Evolutionary conservation across 1,140 invertebrate species (phyloP).

Genomic region (Papilio glaucus): DNA sequence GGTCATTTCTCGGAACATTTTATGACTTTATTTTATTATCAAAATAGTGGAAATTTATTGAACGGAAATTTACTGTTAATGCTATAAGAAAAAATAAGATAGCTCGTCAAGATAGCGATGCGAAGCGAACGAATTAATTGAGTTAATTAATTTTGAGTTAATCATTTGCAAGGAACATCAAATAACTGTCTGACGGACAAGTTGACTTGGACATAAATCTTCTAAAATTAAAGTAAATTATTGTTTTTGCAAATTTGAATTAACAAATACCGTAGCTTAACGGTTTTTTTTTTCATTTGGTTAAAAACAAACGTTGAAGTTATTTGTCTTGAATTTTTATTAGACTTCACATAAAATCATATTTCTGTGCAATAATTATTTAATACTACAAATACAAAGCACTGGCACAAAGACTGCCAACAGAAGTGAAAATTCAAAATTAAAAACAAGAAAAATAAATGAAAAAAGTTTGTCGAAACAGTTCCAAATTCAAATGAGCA

Average conservation of each 20-base stretch:
- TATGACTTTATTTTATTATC: conserved; percentile 23
- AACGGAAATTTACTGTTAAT: conserved; percentile 18
- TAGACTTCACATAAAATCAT: too few relatives aligned
- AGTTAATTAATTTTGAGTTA: conserved; percentile 10
- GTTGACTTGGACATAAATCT: neutral
- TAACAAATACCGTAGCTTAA: neutral
- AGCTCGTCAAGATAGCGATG: neutral
- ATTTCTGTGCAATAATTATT: too few relatives aligned
- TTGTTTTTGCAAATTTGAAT: neutral
- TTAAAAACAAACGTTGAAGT: too few relatives aligned
- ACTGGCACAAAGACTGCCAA: too few relatives aligned
- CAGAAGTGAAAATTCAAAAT: too few relatives aligned
- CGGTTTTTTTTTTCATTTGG: too few relatives aligned
- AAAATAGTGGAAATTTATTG: conserved; percentile 21
- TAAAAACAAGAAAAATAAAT: too few relatives aligned
- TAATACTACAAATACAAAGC: too few relatives aligned
- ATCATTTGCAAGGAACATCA: conserved; percentile 4
- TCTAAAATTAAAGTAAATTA: neutral
- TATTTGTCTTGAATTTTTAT: too few relatives aligned
- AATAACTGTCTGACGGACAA: neutral
- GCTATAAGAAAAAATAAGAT: conserved; percentile 13
- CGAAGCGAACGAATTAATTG: neutral
- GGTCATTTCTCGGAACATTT: conserved; percentile 22
- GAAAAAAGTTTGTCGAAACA: too few relatives aligned
- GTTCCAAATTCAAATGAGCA: too few relatives aligned